Base-by-base conservation (phyloP, 2,888 invertebrate species). In the Lepas anatifera region DNA sequence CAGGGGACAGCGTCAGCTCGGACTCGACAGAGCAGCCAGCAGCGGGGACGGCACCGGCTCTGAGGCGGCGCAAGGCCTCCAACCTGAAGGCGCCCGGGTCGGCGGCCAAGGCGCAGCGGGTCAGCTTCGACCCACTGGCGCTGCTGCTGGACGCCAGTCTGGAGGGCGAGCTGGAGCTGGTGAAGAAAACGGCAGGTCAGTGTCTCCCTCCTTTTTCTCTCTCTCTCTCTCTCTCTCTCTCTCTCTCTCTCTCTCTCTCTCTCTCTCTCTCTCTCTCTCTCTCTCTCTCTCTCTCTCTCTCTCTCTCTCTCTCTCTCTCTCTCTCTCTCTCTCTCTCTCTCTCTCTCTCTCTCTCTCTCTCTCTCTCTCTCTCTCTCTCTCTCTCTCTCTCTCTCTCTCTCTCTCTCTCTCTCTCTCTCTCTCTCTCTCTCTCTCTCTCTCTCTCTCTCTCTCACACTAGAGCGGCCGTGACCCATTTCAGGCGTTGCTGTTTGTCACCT, bases 101-200 rank as follows among this genome's bases (percentile, higher is more conserved):
- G 52, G 68, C 75, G 11, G 74, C 75, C 29, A 76, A 75, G 50
- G 75, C 76, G 32, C 75, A 95, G 74, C 84, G 95, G 72, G 97
- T 99, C 48, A 95, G 95, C 79, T 99, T 99, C 79, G 98, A 99
- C 84, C 98, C 99, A 29, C 84, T 98, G 76, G 97, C 98, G 0
- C 84, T 99, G 68, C 84, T 99, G 68, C 83, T 99, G 77, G 99
- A 99, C 81, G 98, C 98, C 66, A 95, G 97, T 76, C 85, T 99
- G 74, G 98, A 99, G 81, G 99, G 99, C 58, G 98, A 99, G 80
- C 84, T 98, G 78, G 98, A 99, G 78, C 85, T 98, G 74, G 98
- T 99, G 50, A 92, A 89, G 82, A 92, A 93, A 81, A 96, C 96
- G 68, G 95, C 97, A 83, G 79, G 83, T 83, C 77, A 37, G 63